Evolutionary conservation across 2,797 vertebrate species (phyloP).

Genomic region (Alectoris magna): DNA sequence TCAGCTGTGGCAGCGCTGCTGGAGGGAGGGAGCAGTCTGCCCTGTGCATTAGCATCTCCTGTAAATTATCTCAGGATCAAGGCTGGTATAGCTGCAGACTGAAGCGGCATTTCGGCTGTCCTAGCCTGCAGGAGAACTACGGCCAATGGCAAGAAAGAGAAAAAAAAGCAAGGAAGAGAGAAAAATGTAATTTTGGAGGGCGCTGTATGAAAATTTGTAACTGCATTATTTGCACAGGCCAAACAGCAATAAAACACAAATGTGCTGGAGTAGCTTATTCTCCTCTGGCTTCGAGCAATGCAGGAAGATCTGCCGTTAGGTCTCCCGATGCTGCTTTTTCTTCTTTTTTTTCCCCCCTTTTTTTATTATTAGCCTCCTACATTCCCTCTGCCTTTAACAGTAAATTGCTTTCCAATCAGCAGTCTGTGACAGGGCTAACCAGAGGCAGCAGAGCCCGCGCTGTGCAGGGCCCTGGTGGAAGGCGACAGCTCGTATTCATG

Average conservation of each 20-base stretch:
- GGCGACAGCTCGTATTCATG: slow-evolving; percentile 75
- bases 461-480: slow-evolving; percentile 79
- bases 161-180: not conserved
- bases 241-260: slow-evolving; percentile 15
- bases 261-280: not conserved
- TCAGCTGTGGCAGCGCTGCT: slow-evolving; percentile 24
- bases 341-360: not conserved
- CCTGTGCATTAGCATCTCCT: not conserved
- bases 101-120: slow-evolving; percentile 11
- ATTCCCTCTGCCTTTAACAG: slow-evolving; percentile 55
- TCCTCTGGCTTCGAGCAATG: not conserved
- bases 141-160: not conserved
- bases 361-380: slow-evolving; percentile 65
- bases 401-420: slow-evolving; percentile 86
- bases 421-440: slow-evolving; percentile 81
- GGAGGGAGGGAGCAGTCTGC: not conserved
- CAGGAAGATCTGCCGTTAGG: not conserved
- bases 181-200: slow-evolving; percentile 6
- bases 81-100: not conserved
- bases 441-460: slow-evolving; percentile 78
- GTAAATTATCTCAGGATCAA: slow-evolving; percentile 43
- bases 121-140: not conserved
- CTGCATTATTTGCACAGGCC: slow-evolving; percentile 1
- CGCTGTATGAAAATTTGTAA: not conserved
- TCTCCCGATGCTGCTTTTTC: not conserved